phyloP scores from a whole-genome alignment of 2,797 vertebrate genomes.

The Mormyrus hasselquistii region DNA sequence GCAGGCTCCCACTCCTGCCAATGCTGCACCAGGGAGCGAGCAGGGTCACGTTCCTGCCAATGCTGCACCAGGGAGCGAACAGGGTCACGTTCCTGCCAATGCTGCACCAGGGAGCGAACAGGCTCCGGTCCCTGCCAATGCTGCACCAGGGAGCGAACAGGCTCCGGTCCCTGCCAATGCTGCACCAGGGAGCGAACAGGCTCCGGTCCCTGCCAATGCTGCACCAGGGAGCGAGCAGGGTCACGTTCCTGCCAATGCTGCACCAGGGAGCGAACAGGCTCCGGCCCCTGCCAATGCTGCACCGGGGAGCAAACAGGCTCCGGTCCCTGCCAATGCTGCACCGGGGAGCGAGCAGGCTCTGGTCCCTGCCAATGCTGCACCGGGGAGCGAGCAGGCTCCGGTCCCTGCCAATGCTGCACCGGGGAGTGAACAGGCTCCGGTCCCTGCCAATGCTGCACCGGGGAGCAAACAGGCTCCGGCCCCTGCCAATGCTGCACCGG shows the following conservation, averaged over 20 bases:
- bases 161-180: no score
- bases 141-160: background rate
- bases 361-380: background rate
- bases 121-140: no score
- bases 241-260: no score
- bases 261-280: background rate
- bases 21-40: background rate
- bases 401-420: no score
- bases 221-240: background rate
- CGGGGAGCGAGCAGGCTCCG: background rate
- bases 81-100: background rate
- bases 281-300: background rate
- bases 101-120: background rate
- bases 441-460: background rate
- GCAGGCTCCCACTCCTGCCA: background rate
- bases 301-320: background rate
- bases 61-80: background rate
- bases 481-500: background rate
- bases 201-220: background rate
- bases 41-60: background rate
- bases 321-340: background rate
- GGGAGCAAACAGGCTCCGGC: background rate
- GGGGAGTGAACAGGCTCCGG: background rate
- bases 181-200: background rate
- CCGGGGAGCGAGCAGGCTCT: background rate